phyloP scores from a whole-genome alignment of 2,797 vertebrate species.

The Lerista edwardsae region DNA sequence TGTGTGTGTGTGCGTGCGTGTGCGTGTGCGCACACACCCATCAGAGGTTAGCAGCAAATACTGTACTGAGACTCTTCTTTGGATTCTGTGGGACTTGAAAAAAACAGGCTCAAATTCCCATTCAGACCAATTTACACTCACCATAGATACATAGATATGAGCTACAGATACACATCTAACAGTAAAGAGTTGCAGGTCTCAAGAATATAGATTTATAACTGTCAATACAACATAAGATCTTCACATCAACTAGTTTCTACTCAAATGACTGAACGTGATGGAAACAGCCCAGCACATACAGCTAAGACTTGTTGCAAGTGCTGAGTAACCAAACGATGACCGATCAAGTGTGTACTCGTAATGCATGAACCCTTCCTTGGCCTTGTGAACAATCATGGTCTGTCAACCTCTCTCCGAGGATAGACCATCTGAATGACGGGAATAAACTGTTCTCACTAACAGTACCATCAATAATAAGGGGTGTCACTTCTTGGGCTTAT shows the following conservation, averaged over 20 bases:
- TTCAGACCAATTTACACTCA: not conserved
- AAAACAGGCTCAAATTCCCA: not conserved
- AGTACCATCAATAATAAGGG: not conserved
- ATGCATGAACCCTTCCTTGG: not conserved
- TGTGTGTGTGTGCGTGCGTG: not conserved
- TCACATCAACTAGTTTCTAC: not conserved
- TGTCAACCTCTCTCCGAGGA: not conserved
- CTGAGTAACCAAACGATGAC: not conserved
- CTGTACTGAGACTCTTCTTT: not conserved
- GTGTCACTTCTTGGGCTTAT: not conserved
- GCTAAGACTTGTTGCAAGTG: not conserved
- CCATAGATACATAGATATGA: not conserved
- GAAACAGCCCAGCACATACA: not conserved
- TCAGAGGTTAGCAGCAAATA: not conserved
- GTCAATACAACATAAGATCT: not conserved
- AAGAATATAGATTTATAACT: not conserved
- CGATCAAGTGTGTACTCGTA: not conserved
- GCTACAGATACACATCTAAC: not conserved
- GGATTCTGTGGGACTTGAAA: not conserved
- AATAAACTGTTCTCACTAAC: not conserved
- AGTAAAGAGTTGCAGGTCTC: not conserved
- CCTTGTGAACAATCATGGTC: not conserved
- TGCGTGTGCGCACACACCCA: not conserved
- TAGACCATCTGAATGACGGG: not conserved
- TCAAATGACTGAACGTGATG: not conserved